Evolutionary conservation across 2,888 invertebrate genomes (phyloP), one percentile per base, ranked within the genome.

Genomic region (Aethes cnicana): DNA sequence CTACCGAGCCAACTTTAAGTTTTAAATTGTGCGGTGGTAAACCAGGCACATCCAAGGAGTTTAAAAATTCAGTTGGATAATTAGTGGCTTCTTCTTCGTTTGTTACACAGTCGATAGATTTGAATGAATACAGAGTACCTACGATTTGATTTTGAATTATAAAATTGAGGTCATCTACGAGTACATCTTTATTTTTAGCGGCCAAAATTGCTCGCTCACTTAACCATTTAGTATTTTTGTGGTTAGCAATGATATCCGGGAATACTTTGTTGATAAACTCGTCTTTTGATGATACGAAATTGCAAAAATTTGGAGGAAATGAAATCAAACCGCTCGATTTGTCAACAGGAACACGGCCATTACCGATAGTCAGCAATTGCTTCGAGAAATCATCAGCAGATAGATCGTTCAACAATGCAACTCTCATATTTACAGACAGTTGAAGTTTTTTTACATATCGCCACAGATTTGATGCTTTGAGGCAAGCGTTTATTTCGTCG

Each of bases 1-100:
- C 58, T 58, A 60, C 56, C 3, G 63, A 59, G 53, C 68, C 64
- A 57, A 66, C 61, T 53, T 67, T 69, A 21, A 69, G 58, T 16
- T 37, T 52, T 57, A 70, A 61, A 63, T 64, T 63, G 58, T 68
- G 62, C 47, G 57, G 56, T 57, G 62, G 61, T 52, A 59, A 58
- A 20, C 62, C 61, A 52, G 63, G 42, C 21, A 26, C 12, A 8
- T 41, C 26, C 8, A 41, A 30, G 2, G 42, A 21, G 4, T 43
- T 43, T 30, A 43, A 11, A 30, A 43, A 43, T 21, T 42, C 42
- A 12, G 30, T 30, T 4, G 42, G 20, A 21, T 42, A 42, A 11
- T 42, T 12, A 11, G 28, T 20, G 30, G 30, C 18, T 12, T 42
- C 30, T n/a, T 42, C 42, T 20, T 11, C 20, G 12, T 42, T 42